Evolutionary conservation across 64 coral and sea anemone species (phyloP).

Genomic region (Pocillopora damicornis): DNA sequence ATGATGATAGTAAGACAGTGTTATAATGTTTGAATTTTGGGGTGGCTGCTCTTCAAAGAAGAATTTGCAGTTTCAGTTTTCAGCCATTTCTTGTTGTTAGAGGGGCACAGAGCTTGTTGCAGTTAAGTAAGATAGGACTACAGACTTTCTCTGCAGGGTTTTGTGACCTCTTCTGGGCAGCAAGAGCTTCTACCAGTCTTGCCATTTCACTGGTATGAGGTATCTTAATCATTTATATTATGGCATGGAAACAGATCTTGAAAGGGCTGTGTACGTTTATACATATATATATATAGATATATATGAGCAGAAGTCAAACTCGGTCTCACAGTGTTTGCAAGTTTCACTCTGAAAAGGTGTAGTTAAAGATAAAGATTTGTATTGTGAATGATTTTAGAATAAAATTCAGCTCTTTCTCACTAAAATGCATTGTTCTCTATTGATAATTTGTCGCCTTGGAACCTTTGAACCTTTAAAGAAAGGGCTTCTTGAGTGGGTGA

Average conservation of each 20-base stretch:
- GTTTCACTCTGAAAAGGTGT: neutral
- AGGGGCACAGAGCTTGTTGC: neutral
- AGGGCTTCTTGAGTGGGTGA: too few relatives aligned
- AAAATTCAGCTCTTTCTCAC: neutral
- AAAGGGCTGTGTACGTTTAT: neutral
- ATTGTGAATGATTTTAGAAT: neutral
- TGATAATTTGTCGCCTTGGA: too few relatives aligned
- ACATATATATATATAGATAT: too few relatives aligned
- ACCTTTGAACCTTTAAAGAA: too few relatives aligned
- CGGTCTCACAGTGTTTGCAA: neutral
- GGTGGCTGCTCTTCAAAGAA: slow-evolving; percentile 1
- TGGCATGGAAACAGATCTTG: neutral
- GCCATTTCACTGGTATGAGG: neutral
- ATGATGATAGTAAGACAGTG: neutral
- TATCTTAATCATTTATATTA: neutral
- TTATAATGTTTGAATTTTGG: neutral
- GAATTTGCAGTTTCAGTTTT: slow-evolving; percentile 1
- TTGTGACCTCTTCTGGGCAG: neutral
- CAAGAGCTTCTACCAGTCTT: neutral
- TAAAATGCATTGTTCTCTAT: too few relatives aligned
- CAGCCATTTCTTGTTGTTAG: neutral
- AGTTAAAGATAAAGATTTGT: neutral
- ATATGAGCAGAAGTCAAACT: neutral
- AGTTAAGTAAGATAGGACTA: slow-evolving; percentile 1
- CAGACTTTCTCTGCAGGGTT: neutral